Evolutionary conservation across 2,888 invertebrate species (phyloP).

Genomic region (Rhagophthalmus giganteus): DNA sequence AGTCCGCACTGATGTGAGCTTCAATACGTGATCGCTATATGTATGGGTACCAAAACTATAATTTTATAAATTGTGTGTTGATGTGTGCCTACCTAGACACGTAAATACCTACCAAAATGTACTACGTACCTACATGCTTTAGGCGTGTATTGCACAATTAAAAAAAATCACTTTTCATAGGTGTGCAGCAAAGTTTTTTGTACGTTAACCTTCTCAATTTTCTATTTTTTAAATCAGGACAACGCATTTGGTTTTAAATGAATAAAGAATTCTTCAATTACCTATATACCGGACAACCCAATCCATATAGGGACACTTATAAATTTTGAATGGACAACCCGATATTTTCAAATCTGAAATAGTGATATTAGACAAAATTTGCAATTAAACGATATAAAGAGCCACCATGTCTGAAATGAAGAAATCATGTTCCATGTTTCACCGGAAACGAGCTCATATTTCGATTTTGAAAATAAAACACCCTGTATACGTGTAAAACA

Average conservation of each 20-base stretch:
- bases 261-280: not conserved
- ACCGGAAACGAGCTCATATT: no score
- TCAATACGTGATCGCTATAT: constrained; percentile 7
- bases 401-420: not conserved
- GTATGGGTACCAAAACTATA: constrained; percentile 7
- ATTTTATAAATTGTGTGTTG: constrained; percentile 10
- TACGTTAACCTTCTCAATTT: no score
- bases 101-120: not conserved
- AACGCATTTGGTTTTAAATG: not conserved
- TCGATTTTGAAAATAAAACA: no score
- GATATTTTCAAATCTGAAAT: no score
- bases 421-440: not conserved
- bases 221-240: no score
- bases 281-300: not conserved
- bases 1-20: constrained; percentile 3
- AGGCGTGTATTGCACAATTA: no score
- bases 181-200: no score
- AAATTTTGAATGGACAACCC: not conserved
- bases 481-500: no score
- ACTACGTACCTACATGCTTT: not conserved
- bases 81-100: not conserved
- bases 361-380: not conserved
- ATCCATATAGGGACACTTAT: not conserved
- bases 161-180: no score
- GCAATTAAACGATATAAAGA: not conserved